Conservation (phyloP, 2,113 vertebrate species). For the Campylomormyrus numenius region DNA sequence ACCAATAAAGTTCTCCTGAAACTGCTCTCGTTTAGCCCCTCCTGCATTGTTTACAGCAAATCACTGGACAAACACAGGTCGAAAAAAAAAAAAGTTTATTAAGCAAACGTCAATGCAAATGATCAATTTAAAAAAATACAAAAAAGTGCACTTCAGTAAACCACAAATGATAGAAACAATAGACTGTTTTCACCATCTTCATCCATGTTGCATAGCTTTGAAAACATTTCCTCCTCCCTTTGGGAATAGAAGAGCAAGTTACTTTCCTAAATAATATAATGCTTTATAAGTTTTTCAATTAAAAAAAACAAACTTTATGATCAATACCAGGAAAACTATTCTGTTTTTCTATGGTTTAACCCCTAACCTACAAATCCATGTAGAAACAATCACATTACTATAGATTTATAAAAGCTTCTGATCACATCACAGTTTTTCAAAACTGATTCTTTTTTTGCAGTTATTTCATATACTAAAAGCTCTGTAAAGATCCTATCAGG, state of each 20-base stretch:
- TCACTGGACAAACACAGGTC: neutral
- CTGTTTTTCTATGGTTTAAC: neutral
- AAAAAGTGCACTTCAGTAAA: slow-evolving; percentile 33
- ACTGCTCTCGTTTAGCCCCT: neutral
- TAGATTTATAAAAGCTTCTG: slow-evolving; percentile 5
- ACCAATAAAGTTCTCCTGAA: slow-evolving; percentile 42
- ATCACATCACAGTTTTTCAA: slow-evolving; percentile 12
- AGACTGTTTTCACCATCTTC: slow-evolving; percentile 1
- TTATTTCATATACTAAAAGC: neutral
- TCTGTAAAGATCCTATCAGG: too few species aligned
- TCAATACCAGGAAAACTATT: neutral
- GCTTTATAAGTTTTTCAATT: neutral
- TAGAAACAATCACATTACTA: slow-evolving; percentile 17
- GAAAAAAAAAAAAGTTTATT: slow-evolving; percentile 21
- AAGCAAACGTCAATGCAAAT: slow-evolving; percentile 29
- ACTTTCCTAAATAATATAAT: slow-evolving; percentile 9
- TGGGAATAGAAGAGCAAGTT: neutral
- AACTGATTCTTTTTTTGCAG: neutral
- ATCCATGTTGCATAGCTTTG: slow-evolving; percentile 10
- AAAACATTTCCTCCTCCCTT: neutral
- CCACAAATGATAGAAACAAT: slow-evolving; percentile 22
- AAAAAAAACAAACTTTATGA: neutral
- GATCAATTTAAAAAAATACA: slow-evolving; percentile 27
- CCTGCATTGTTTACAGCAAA: neutral
- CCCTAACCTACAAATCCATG: neutral